Percentiles rank a stretch among this genome's conserved stretches.
These are phyloP conservation scores for Onychomys torridus DNA, from an alignment of 2,797 vertebrate genomes.

Conservation along the genomic window DNA sequence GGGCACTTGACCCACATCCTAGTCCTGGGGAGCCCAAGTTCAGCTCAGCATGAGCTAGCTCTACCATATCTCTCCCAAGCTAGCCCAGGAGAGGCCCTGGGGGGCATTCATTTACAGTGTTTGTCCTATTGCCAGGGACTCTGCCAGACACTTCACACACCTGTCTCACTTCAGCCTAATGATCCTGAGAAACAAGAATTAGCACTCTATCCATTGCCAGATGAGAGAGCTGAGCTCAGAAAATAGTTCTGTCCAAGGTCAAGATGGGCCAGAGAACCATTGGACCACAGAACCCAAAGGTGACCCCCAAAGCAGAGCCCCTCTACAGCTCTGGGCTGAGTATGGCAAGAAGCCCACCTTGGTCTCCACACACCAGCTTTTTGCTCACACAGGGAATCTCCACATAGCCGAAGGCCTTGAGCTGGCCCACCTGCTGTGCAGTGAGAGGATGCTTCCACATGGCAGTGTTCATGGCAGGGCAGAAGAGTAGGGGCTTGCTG, in stretches of 20 bases:
- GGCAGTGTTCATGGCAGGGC: constrained; percentile 98
- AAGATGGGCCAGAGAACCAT: neutral
- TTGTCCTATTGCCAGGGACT: neutral
- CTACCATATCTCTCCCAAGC: neutral
- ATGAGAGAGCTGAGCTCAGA: neutral
- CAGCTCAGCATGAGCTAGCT: neutral
- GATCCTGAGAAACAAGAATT: neutral
- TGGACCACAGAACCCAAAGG: neutral
- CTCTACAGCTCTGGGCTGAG: neutral
- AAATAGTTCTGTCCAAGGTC: neutral
- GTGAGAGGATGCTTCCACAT: constrained; percentile 99
- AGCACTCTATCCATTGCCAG: neutral
- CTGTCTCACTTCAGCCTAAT: neutral
- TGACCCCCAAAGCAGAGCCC: neutral
- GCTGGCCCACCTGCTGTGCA: constrained; percentile 90
- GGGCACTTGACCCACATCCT: neutral
- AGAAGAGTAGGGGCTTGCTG: constrained; percentile 95
- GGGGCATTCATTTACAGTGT: neutral
- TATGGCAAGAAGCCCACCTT: constrained; percentile 90
- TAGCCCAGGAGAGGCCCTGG: neutral
- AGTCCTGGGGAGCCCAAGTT: neutral
- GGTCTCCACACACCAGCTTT: constrained; percentile 96
- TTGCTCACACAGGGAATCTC: constrained; percentile 96
- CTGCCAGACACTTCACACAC: neutral
- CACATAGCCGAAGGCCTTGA: constrained; percentile 93